These are phyloP conservation scores for Troides oblongomaculatus DNA, from an alignment of 2,888 invertebrate species.

Conservation along the genomic window DNA sequence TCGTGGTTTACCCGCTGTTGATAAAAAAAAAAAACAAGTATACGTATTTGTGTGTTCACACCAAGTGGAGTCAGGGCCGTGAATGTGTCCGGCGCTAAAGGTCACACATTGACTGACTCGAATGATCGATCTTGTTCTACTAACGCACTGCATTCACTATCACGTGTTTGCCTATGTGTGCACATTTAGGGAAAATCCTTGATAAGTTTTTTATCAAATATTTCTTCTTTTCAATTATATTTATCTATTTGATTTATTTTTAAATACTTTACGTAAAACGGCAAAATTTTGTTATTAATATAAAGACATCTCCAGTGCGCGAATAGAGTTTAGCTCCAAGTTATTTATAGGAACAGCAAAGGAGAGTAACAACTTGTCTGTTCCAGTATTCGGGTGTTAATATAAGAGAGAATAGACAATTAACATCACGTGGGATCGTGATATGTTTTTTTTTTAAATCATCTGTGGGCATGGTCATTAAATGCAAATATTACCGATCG, in stretches of 20 bases:
- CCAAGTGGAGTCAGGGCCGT: constrained; percentile 21
- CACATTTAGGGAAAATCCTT: neutral
- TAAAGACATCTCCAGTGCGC: no score
- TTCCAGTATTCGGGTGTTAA: no score
- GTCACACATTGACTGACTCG: constrained; percentile 37
- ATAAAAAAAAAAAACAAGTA: no score
- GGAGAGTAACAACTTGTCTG: no score
- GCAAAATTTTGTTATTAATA: no score
- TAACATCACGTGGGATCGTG: no score
- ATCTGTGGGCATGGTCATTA: neutral
- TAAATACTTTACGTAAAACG: no score
- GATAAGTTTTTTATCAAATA: neutral
- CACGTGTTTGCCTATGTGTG: constrained; percentile 35
- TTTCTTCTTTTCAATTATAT: neutral
- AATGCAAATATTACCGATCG: neutral
- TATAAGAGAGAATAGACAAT: no score
- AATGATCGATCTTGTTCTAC: constrained; percentile 46
- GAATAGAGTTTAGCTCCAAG: no score
- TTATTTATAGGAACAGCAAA: no score
- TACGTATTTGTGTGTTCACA: neutral
- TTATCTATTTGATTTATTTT: no score
- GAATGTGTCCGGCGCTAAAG: constrained; percentile 40
- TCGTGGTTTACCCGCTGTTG: neutral
- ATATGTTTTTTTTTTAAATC: no score
- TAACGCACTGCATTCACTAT: constrained; percentile 34